Conservation (phyloP, 2,113 vertebrate species). For the Boulengeromyrus knoepffleri region DNA sequence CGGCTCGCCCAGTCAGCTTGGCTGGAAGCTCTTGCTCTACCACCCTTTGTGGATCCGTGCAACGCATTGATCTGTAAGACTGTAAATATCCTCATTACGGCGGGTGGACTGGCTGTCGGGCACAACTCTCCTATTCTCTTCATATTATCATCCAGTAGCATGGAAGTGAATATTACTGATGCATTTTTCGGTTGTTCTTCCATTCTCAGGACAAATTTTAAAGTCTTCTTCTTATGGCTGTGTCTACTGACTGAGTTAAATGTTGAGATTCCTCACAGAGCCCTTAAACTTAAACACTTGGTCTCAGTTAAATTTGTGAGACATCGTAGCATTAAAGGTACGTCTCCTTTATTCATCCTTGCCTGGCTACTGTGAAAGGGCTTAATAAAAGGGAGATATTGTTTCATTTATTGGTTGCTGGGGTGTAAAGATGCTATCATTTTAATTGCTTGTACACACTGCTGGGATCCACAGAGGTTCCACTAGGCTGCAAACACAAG, state of each 20-base stretch:
- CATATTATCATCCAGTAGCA: conserved; percentile 11
- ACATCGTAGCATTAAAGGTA: conserved; percentile 55
- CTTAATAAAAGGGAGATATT: conserved; percentile 65
- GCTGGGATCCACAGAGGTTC: conserved; percentile 62
- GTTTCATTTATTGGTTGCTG: conserved; percentile 70
- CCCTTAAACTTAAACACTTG: conserved; percentile 61
- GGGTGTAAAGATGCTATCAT: conserved; percentile 64
- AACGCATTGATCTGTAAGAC: background rate
- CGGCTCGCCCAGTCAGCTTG: background rate
- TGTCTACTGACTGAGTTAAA: conserved; percentile 41
- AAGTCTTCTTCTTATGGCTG: background rate
- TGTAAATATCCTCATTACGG: background rate
- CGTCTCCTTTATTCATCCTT: conserved; percentile 56
- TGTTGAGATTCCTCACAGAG: conserved; percentile 54
- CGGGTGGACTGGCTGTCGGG: background rate
- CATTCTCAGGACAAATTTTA: background rate
- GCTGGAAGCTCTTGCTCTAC: background rate
- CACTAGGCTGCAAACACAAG: conserved; percentile 60
- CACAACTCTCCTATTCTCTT: background rate
- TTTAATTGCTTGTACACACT: conserved; percentile 70
- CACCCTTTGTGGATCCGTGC: background rate
- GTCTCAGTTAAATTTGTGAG: conserved; percentile 60
- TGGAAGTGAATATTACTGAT: conserved; percentile 22
- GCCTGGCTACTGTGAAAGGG: conserved; percentile 56
- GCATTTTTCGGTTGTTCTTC: background rate